Conservation (phyloP, 2,888 invertebrate genomes). For the Ormyrus labotus region DNA sequence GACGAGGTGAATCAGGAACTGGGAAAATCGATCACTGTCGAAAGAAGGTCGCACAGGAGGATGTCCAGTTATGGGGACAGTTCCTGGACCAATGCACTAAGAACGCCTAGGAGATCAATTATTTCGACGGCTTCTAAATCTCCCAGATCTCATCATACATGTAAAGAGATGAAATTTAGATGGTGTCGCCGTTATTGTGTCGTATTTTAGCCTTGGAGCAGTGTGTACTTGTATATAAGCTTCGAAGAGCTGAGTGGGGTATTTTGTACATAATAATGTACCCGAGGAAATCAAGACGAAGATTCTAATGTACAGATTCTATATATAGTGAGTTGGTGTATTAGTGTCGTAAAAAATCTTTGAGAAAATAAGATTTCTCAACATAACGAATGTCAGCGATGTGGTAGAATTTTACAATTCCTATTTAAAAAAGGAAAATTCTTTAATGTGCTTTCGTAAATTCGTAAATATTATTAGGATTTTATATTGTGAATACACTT, state of each 20-base stretch:
- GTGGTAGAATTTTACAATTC: too few species aligned
- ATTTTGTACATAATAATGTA: neutral
- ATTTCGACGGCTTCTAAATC: constrained; percentile 87
- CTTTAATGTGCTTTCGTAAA: too few species aligned
- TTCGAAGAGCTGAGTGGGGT: constrained; percentile 53
- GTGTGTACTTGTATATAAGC: constrained; percentile 67
- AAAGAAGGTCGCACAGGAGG: constrained; percentile 66
- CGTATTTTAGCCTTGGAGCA: neutral
- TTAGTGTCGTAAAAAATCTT: too few species aligned
- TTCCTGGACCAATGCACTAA: constrained; percentile 77
- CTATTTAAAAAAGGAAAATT: too few species aligned
- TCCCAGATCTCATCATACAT: constrained; percentile 91
- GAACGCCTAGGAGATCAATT: constrained; percentile 84
- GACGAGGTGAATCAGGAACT: neutral
- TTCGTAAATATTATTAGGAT: too few species aligned
- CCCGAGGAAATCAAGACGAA: neutral
- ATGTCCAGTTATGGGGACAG: constrained; percentile 77
- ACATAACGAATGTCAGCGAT: too few species aligned
- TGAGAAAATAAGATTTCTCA: too few species aligned
- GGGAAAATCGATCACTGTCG: constrained; percentile 58
- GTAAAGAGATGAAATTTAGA: constrained; percentile 78
- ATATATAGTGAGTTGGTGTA: too few species aligned
- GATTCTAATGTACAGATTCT: too few species aligned
- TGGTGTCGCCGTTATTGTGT: too few species aligned
- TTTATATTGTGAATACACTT: too few species aligned